Evolutionary conservation across 2,888 invertebrate species (phyloP).

Genomic region (Chrysopilus asiliformis): DNA sequence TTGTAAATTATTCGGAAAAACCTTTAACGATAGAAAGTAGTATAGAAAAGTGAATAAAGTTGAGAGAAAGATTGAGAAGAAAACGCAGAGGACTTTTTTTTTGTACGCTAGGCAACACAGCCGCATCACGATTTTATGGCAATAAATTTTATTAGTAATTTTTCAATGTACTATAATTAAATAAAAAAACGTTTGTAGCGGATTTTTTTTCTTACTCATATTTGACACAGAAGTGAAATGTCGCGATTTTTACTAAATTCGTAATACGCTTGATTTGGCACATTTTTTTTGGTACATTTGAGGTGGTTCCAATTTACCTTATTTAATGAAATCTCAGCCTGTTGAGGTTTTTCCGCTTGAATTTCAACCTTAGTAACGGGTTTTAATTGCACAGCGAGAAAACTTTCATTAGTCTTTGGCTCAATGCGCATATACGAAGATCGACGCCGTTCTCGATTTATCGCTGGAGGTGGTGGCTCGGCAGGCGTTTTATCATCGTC

Average conservation of each 20-base stretch:
- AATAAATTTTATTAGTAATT: no score
- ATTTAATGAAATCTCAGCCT: constrained; percentile 25
- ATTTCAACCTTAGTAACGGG: constrained; percentile 43
- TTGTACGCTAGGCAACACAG: no score
- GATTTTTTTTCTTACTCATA: no score
- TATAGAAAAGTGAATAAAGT: background rate
- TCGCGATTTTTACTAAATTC: no score
- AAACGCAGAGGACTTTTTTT: constrained; percentile 3
- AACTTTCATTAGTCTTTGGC: constrained; percentile 41
- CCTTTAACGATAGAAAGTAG: no score
- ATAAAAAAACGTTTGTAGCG: no score
- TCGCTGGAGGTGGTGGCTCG: constrained; percentile 17
- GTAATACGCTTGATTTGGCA: no score
- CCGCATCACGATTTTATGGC: no score
- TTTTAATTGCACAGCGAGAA: constrained; percentile 47
- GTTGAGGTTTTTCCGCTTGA: constrained; percentile 28
- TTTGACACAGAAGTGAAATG: no score
- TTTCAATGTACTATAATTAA: no score
- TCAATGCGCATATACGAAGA: constrained; percentile 37
- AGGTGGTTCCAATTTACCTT: constrained; percentile 31
- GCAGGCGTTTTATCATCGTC: background rate
- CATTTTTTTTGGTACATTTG: no score
- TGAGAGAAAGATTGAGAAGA: constrained; percentile 7
- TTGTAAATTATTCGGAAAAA: no score
- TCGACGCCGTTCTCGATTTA: constrained; percentile 24